Conservation (phyloP, 2,888 invertebrate genomes). For the Cantharis rufa region DNA sequence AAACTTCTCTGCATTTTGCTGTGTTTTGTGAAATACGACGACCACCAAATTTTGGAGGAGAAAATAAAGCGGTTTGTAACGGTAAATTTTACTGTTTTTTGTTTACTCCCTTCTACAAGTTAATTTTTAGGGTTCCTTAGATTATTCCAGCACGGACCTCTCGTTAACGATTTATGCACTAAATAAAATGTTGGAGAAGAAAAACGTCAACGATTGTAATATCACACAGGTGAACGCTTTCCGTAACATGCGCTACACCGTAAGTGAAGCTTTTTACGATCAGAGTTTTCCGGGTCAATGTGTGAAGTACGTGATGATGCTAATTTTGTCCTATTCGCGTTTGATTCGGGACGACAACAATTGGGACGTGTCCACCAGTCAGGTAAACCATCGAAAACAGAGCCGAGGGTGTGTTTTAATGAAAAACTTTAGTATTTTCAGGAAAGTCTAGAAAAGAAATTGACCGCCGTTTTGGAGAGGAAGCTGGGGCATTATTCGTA, state of each 20-base stretch:
- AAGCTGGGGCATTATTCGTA: constrained; percentile 4
- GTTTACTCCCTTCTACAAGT: background rate
- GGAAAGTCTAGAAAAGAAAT: constrained; percentile 6
- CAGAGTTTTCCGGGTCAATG: constrained; percentile 10
- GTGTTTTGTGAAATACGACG: constrained; percentile 7
- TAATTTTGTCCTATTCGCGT: constrained; percentile 6
- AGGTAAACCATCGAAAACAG: background rate
- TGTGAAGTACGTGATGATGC: constrained; percentile 6
- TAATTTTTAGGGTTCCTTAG: background rate
- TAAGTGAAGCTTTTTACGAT: constrained; percentile 9
- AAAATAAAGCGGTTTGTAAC: constrained; percentile 7
- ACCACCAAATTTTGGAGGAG: constrained; percentile 11
- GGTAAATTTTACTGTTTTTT: constrained; percentile 2
- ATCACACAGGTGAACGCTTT: constrained; percentile 2
- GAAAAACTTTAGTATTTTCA: constrained; percentile 7
- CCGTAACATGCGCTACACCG: constrained; percentile 4
- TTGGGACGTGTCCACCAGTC: constrained; percentile 8
- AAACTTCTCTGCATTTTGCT: constrained; percentile 18
- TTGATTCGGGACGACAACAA: constrained; percentile 7
- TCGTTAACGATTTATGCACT: constrained; percentile 14
- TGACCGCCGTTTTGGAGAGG: constrained; percentile 1
- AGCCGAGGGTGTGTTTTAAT: background rate
- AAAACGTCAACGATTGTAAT: background rate
- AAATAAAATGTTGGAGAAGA: constrained; percentile 17
- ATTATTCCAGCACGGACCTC: constrained; percentile 4